Percentiles rank a stretch among this genome's conserved stretches.
phyloP scores from a whole-genome alignment of 2,888 invertebrate genomes.

The Epinotia bilunana region DNA sequence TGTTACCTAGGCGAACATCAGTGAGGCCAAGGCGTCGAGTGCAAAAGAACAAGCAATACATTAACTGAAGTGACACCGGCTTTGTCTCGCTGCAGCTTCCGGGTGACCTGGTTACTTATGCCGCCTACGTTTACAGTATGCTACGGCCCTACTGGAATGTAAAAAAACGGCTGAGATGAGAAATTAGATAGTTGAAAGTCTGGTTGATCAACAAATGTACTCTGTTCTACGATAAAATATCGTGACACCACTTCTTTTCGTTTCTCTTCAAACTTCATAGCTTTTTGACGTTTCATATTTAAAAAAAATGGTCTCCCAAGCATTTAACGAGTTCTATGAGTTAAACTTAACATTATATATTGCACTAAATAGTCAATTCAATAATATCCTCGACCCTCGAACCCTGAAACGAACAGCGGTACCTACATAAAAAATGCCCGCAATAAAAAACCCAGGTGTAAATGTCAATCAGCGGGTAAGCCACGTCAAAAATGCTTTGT shows the following conservation, averaged over 20 bases:
- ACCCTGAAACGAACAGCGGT: background rate
- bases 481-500: slow-evolving; percentile 52
- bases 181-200: too few relatives aligned
- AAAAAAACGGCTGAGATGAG: background rate
- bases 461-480: slow-evolving; percentile 50
- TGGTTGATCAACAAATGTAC: background rate
- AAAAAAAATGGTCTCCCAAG: too few relatives aligned
- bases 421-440: slow-evolving; percentile 41
- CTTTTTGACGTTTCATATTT: too few relatives aligned
- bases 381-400: background rate
- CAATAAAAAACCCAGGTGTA: slow-evolving; percentile 49
- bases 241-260: too few relatives aligned
- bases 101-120: slow-evolving; percentile 46
- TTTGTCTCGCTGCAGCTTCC: slow-evolving; percentile 55
- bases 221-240: too few relatives aligned
- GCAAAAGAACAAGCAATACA: slow-evolving; percentile 56
- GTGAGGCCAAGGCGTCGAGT: slow-evolving; percentile 38
- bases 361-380: background rate
- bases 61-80: slow-evolving; percentile 59
- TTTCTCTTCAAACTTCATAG: too few relatives aligned
- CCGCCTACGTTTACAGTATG: slow-evolving; percentile 2
- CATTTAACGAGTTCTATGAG: too few relatives aligned
- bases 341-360: background rate
- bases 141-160: slow-evolving; percentile 10
- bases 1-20: background rate